Base-by-base conservation (phyloP, 1,140 invertebrate species). In the Episyrphus balteatus region DNA sequence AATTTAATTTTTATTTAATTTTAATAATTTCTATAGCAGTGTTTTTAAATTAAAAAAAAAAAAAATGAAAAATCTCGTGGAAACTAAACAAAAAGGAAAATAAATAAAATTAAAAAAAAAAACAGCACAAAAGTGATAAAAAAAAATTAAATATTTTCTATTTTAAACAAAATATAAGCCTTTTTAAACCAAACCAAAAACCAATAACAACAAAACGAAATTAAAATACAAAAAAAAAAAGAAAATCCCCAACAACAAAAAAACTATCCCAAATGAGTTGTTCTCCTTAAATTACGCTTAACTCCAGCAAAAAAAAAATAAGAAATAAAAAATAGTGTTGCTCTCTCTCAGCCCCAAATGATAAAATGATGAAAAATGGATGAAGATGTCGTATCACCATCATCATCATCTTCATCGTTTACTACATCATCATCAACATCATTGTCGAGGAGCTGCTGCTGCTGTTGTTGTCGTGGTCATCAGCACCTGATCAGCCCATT, bases 331-430 rank as follows among this genome's bases (percentile, higher is more conserved):
- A 26, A 37, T 3, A 37, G 34, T n/a, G 34, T n/a, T 13, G 5
- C 3, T 6, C 13, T 5, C 5, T n/a, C n/a, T n/a, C n/a, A n/a
- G n/a, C n/a, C 3, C 12, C 13, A 37, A 37, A n/a, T 42, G 26
- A 19, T n/a, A 26, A 18, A 26, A 26, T 26, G 21, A 26, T 26
- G 21, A 42, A 48, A 48, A 42, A 48, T 48, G 47, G 47, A 48
- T 48, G 47, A 48, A 37, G 47, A 48, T 48, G 39, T 40, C 47
- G 47, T 48, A 37, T 33, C 47, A 40, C 21, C 21, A 26, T 26
- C 21, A 26, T 3, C 21, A 26, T 5, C 21, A 26, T 26, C 21
- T 5, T 26, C 21, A 26, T 26, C 21, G 3, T 26, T 8, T 26
- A 26, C 21, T 5, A 5, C 21, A 26, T 26, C 21, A 26, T 26